A percentile compares a stretch with the other conserved stretches of the same genome.
Evolutionary conservation across 2,888 invertebrate species (phyloP).

Genomic region (Drosophila nigritarsus): DNA sequence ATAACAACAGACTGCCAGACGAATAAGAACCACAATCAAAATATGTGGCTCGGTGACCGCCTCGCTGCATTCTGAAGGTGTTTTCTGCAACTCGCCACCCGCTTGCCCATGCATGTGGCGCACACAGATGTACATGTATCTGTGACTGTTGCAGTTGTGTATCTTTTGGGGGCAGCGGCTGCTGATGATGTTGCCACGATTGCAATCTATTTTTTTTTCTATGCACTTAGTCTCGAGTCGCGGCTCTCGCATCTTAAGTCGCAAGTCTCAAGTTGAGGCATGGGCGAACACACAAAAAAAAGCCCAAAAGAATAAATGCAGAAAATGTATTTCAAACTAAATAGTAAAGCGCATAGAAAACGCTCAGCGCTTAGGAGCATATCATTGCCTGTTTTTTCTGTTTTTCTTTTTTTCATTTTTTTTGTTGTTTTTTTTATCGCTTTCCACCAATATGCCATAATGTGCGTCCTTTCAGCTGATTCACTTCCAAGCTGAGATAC

Average conservation of each 20-base stretch:
- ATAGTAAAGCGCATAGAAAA: constrained; percentile 60
- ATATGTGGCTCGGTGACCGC: constrained; percentile 74
- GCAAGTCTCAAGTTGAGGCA: constrained; percentile 39
- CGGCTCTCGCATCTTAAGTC: constrained; percentile 13
- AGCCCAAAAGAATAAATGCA: constrained; percentile 28
- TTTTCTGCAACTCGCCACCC: constrained; percentile 50
- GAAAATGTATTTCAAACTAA: constrained; percentile 43
- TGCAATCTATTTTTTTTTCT: constrained; percentile 81
- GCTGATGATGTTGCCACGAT: constrained; percentile 81
- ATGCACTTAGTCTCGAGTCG: constrained; percentile 56
- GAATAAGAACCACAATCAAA: constrained; percentile 59
- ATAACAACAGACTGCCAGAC: constrained; percentile 29
- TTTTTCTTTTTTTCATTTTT: neutral
- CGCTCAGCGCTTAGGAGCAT: constrained; percentile 46
- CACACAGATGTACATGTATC: constrained; percentile 11
- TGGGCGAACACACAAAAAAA: constrained; percentile 1
- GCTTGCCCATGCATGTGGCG: constrained; percentile 34
- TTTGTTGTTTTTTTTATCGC: constrained; percentile 11
- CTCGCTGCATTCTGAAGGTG: constrained; percentile 80
- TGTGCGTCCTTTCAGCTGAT: constrained; percentile 75
- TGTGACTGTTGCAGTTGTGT: constrained; percentile 34
- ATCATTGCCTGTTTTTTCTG: constrained; percentile 60
- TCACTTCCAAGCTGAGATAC: constrained; percentile 62
- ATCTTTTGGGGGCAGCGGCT: constrained; percentile 58
- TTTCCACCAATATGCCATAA: constrained; percentile 59